Base-by-base conservation (phyloP, 2,888 invertebrate species). In the Kuschelorhynchus macadamiae region DNA sequence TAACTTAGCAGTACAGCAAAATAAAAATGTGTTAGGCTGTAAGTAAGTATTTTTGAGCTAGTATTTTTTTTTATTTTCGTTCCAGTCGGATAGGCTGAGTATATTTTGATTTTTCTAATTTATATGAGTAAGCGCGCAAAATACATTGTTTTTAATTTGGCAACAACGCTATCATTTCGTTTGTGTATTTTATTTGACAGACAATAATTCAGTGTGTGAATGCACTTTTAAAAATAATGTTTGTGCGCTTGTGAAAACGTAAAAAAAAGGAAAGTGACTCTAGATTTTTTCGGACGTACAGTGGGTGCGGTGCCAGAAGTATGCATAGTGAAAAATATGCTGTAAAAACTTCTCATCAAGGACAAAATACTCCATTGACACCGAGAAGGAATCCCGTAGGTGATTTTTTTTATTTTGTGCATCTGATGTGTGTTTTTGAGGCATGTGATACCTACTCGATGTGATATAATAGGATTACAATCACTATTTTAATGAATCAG, bases 171-270 rank as follows among this genome's bases (percentile, higher is more conserved):
- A 42, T 55, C 42, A 42, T 42, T 55, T 42, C 14, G 42, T 55
- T 9, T 39, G 55, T 55, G 42, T 55, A 25, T 42, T 57, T 57
- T 46, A 16, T 49, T 21, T 47, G 60, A 60, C 49, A 49, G 60
- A 39, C 12, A 53, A 36, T 53, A 62, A 53, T 53, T 62, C 53
- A 62, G 46, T 61, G 16, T 50, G 46, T 62, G 46, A 55, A 46
- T 62, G 62, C 62, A 62, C 53, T 62, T 62, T 62, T 62, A 62
- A 53, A 62, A 62, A 62, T 62, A 62, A 59, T 39, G 59, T 59
- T 42, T 55, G 36, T 7, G 25, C 7, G 25, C 7, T 3, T 7
- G 25, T 25, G 25, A 25, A 25, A 25, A 25, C 7, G 25, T 5
- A 25, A 25, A 25, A 25, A 52, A 52, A 52, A 52, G 36, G 36